Evolutionary conservation across 2,888 invertebrate genomes (phyloP).

Genomic region (Nasonia oneida): DNA sequence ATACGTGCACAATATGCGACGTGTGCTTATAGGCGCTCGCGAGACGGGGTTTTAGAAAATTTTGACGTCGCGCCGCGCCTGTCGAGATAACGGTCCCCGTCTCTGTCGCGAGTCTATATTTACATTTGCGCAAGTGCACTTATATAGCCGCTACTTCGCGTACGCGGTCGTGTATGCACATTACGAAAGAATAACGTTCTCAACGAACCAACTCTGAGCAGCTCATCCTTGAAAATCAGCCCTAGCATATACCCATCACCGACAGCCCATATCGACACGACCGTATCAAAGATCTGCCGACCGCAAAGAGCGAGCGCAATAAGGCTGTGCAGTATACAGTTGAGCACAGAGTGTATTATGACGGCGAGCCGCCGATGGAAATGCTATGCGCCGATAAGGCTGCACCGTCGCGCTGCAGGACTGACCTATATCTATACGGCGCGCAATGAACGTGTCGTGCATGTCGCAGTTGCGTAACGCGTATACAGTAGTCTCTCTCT

Average conservation of each 20-base stretch:
- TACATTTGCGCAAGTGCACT: neutral
- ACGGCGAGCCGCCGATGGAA: neutral
- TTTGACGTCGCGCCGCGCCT: neutral
- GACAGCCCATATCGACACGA: neutral
- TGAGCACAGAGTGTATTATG: neutral
- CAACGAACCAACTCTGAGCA: no score
- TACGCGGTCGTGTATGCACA: no score
- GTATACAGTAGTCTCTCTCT: slow-evolving; percentile 11
- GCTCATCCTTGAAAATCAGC: no score
- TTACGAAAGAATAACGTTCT: no score
- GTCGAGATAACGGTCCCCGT: neutral
- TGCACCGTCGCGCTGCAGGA: neutral
- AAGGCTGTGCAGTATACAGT: neutral
- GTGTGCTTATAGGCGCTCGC: no score
- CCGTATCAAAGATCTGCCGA: neutral
- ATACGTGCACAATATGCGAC: neutral
- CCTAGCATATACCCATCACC: neutral
- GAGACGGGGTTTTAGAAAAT: neutral
- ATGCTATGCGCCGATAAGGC: slow-evolving; percentile 20
- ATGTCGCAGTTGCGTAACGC: neutral
- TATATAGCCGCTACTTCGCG: no score
- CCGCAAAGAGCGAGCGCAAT: neutral
- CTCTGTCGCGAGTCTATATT: neutral
- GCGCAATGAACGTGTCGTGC: neutral
- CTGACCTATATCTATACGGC: slow-evolving; percentile 18